Base-by-base conservation (phyloP, 2,888 invertebrate genomes). In the Diachrysia chrysitis region DNA sequence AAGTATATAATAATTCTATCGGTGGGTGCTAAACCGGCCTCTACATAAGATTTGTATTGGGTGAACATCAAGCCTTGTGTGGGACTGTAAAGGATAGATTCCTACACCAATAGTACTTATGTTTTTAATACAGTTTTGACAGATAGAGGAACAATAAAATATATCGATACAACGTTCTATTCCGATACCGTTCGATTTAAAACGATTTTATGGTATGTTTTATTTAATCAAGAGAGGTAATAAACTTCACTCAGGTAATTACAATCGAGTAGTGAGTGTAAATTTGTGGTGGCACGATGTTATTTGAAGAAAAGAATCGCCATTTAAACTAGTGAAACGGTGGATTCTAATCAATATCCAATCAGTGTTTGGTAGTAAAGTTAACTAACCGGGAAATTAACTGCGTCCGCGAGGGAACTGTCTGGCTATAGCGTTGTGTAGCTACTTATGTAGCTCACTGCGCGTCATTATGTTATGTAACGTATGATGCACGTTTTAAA, bases 311-410 rank as follows among this genome's bases (percentile, higher is more conserved):
- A 92, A 92, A 92, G 89, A 92, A 92, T 90, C 87, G 89, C 87
- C 88, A 89, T 92, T 93, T 92, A 89, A 90, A 92, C 87, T 83
- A 84, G 89, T 89, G 92, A 90, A 93, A 93, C 90, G 86, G 87
- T 85, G 87, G 88, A 83, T 90, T 94, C 93, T 95, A 95, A 95
- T 95, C 95, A 95, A 95, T 93, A 91, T 93, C 93, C 95, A 95
- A 95, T 95, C 95, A 94, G 87, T 83, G 89, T 81, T 71, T 75
- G 85, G 93, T 83, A 85, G 90, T 95, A 95, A 95, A 95, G 90
- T 94, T 95, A 95, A 95, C 95, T 94, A 93, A 95, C 89, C 95
- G 94, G 82, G 94, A 95, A 95, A 95, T 95, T 95, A 94, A 93
- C 88, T 90, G 87, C 84, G 87, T 79, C 84, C 80, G 85, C 82